Conservation (phyloP, 2,113 vertebrate species). For the Otocyon megalotis region DNA sequence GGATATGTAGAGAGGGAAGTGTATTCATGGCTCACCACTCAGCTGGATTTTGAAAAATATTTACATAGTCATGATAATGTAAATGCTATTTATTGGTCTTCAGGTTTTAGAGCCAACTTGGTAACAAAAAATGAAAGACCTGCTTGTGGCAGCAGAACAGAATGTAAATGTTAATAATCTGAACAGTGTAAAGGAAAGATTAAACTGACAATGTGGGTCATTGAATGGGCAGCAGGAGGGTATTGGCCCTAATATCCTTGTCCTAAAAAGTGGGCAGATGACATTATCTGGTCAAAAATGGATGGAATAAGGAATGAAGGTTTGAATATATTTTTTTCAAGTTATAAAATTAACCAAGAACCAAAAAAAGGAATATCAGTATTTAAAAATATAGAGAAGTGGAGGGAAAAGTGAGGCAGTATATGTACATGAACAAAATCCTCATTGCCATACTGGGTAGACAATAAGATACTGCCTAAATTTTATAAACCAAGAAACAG, state of each 20-base stretch:
- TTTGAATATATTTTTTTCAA: slow-evolving; percentile 11
- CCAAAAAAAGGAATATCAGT: not conserved
- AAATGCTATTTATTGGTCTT: slow-evolving; percentile 65
- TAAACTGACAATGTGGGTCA: slow-evolving; percentile 2
- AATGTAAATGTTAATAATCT: slow-evolving; percentile 58
- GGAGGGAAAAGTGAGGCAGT: not conserved
- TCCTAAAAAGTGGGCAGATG: not conserved
- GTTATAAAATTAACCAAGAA: slow-evolving; percentile 40
- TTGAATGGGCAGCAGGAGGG: not conserved
- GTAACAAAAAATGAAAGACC: slow-evolving; percentile 56
- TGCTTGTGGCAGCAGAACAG: slow-evolving; percentile 1
- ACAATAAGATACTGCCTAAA: slow-evolving; percentile 26
- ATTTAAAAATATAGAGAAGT: not conserved
- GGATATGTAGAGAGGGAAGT: slow-evolving; percentile 61
- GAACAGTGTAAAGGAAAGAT: slow-evolving; percentile 54
- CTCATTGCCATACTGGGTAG: not conserved
- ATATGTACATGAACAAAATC: not conserved
- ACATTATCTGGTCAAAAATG: slow-evolving; percentile 26
- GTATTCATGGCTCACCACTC: slow-evolving; percentile 48
- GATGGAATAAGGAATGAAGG: slow-evolving; percentile 2
- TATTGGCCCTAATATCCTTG: not conserved
- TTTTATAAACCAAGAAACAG: slow-evolving; percentile 49
- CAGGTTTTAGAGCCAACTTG: slow-evolving; percentile 39
- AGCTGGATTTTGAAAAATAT: slow-evolving; percentile 69
- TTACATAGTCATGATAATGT: slow-evolving; percentile 55